Conservation (phyloP, 1,140 invertebrate genomes). For the Xylocopa sonorina region DNA sequence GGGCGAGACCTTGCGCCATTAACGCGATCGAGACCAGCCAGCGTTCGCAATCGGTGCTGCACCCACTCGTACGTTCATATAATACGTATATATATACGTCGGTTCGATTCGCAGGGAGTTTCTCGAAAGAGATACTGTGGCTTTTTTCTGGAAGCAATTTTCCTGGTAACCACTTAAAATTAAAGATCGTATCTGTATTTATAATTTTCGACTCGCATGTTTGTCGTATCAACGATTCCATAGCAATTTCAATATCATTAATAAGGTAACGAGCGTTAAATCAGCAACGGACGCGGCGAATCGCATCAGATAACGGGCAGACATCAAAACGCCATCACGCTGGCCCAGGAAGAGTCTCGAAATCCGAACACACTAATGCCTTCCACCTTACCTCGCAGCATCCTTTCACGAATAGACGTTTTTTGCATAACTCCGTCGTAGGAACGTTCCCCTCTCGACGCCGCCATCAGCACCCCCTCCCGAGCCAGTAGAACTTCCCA, state of each 20-base stretch:
- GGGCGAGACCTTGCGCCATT: conserved; percentile 1
- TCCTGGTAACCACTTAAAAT: background rate
- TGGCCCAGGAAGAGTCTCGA: conserved; percentile 3
- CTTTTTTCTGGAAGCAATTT: background rate
- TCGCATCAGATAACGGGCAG: background rate
- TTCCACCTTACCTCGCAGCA: conserved; percentile 49
- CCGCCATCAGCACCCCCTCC: conserved; percentile 62
- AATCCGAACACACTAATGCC: conserved; percentile 58
- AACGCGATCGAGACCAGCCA: background rate
- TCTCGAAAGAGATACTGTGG: background rate
- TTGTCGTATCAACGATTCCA: no score
- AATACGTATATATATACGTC: no score
- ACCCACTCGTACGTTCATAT: no score
- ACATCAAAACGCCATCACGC: conserved; percentile 40
- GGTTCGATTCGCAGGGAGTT: background rate
- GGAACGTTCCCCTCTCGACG: conserved; percentile 48
- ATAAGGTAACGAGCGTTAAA: conserved; percentile 29
- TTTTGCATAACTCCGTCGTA: conserved; percentile 64
- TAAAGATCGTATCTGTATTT: no score
- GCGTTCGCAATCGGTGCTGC: background rate
- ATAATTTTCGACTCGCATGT: no score
- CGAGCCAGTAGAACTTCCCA: conserved; percentile 26
- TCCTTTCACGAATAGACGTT: conserved; percentile 58
- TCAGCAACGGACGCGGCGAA: conserved; percentile 7
- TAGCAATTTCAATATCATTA: conserved; percentile 3